Conservation (phyloP, 2,113 vertebrate genomes). For the Emydocephalus ijimae region DNA sequence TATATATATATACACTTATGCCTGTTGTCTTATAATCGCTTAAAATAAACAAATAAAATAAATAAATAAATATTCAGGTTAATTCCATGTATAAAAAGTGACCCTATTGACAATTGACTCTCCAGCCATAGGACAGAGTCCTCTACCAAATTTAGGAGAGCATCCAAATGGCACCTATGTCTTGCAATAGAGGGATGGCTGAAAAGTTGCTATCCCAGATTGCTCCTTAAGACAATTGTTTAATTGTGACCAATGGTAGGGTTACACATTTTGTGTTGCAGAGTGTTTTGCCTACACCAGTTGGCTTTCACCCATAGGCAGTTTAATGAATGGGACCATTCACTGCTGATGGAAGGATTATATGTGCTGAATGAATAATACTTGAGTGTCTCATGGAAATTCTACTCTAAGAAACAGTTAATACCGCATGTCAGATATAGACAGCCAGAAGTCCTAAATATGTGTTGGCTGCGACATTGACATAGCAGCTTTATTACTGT, state of each 20-base stretch:
- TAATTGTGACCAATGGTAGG: background rate
- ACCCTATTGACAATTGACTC: background rate
- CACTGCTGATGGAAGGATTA: background rate
- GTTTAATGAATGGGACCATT: background rate
- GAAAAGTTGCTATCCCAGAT: background rate
- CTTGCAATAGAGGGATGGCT: background rate
- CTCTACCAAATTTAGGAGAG: background rate
- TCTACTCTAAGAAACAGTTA: background rate
- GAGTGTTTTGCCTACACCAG: background rate
- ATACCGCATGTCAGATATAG: background rate
- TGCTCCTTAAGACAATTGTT: background rate
- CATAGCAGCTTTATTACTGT: slow-evolving; percentile 5
- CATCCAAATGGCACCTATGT: background rate
- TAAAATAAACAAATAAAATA: too few species aligned
- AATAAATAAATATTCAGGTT: background rate
- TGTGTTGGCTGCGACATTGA: background rate
- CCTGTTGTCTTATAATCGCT: too few species aligned
- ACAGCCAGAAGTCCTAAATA: background rate
- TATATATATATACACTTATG: too few species aligned
- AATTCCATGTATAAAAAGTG: background rate
- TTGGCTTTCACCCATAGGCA: background rate
- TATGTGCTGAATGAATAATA: background rate
- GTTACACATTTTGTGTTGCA: background rate
- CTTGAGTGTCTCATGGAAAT: background rate
- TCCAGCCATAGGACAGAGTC: background rate